Percentiles rank a stretch among this genome's conserved stretches.
These are phyloP conservation scores for Macrosiphum euphorbiae DNA, from an alignment of 2,888 invertebrate species.

Conservation along the genomic window DNA sequence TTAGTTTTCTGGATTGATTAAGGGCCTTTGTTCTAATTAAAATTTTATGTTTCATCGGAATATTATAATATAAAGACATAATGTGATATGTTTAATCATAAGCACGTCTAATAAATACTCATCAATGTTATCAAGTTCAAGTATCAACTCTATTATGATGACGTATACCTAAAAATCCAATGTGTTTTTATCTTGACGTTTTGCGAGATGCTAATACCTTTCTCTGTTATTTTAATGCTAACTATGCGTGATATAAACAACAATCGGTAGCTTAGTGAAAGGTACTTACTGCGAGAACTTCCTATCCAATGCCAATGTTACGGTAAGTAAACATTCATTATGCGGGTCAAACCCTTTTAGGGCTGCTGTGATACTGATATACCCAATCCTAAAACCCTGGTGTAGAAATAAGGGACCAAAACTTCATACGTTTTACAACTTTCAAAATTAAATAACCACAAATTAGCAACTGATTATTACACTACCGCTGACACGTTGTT, in stretches of 20 bases:
- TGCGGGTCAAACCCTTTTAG: conserved; percentile 42
- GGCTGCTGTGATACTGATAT: conserved; percentile 49
- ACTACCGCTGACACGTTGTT: neutral
- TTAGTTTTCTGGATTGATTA: neutral
- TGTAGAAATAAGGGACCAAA: conserved; percentile 22
- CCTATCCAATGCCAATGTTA: conserved; percentile 7
- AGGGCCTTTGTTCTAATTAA: neutral
- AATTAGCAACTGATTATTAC: conserved; percentile 40
- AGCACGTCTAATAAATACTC: conserved; percentile 33
- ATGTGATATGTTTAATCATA: neutral
- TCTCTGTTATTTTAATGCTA: conserved; percentile 45
- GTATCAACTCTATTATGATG: neutral
- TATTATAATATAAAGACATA: neutral
- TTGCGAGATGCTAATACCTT: neutral
- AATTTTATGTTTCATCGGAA: neutral
- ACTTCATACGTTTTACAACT: conserved; percentile 35
- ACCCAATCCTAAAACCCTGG: conserved; percentile 3
- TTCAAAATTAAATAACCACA: conserved; percentile 42
- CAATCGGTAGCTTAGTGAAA: conserved; percentile 51
- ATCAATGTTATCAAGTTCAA: conserved; percentile 25
- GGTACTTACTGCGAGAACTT: conserved; percentile 28
- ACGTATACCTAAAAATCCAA: neutral
- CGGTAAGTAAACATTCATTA: conserved; percentile 64
- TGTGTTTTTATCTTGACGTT: conserved; percentile 47
- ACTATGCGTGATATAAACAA: conserved; percentile 51